A percentile compares a stretch with the other conserved stretches of the same genome.
phyloP scores from a whole-genome alignment of 1,140 invertebrate species.

The Drosophila bifasciata region DNA sequence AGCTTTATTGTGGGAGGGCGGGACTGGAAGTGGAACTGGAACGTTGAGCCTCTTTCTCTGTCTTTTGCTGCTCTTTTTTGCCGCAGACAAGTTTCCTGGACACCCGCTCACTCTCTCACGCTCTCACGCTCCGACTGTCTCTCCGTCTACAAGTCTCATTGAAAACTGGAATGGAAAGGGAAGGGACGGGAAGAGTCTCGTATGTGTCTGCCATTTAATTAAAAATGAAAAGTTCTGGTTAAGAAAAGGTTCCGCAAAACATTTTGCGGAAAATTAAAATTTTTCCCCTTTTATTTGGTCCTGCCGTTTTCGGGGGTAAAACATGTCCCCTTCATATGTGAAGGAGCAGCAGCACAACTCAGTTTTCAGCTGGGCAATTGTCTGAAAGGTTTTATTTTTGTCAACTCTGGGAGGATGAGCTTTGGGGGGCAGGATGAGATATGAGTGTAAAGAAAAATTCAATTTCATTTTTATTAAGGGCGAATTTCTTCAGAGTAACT shows the following conservation, averaged over 20 bases:
- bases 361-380: slow-evolving; percentile 44
- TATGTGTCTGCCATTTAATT: slow-evolving; percentile 65
- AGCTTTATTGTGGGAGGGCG: slow-evolving; percentile 68
- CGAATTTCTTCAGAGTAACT: too few species aligned
- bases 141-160: neutral
- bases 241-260: slow-evolving; percentile 67
- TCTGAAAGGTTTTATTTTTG: slow-evolving; percentile 29
- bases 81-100: slow-evolving; percentile 54
- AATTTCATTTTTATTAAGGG: too few species aligned
- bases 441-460: slow-evolving; percentile 2
- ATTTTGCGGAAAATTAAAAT: slow-evolving; percentile 80
- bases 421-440: slow-evolving; percentile 5
- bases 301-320: slow-evolving; percentile 13
- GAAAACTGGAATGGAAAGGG: neutral
- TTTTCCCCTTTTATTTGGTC: slow-evolving; percentile 60
- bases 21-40: slow-evolving; percentile 17
- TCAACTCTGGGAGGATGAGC: neutral
- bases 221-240: slow-evolving; percentile 76
- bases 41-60: neutral
- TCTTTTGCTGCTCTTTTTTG: too few species aligned
- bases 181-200: too few species aligned
- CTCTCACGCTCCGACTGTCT: slow-evolving; percentile 16
- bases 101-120: slow-evolving; percentile 6
- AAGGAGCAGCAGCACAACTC: slow-evolving; percentile 27
- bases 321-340: too few species aligned